A percentile compares a stretch with the other conserved stretches of the same genome.
Evolutionary conservation across 53 echinoderm and acorn worm genomes (phyloP).

Genomic region (Henricia sp.): DNA sequence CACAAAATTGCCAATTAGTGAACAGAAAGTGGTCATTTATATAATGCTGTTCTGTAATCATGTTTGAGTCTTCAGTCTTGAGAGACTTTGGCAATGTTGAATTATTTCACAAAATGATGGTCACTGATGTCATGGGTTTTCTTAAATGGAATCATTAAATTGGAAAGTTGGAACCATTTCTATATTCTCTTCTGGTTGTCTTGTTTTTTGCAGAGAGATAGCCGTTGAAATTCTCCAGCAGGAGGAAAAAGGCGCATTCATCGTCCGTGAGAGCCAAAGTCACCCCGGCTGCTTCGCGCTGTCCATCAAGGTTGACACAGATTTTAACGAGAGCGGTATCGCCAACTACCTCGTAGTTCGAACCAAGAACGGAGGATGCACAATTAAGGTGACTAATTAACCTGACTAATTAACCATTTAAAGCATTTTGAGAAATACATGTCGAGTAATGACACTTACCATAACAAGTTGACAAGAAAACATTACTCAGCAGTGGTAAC

Average conservation of each 20-base stretch:
- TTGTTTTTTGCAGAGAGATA: constrained; percentile 75
- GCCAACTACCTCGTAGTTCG: constrained; percentile 95
- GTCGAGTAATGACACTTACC: too few relatives aligned
- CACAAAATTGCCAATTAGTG: too few relatives aligned
- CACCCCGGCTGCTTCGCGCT: constrained; percentile 96
- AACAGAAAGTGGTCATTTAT: neutral
- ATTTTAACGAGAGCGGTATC: constrained; percentile 86
- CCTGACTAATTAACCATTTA: too few relatives aligned
- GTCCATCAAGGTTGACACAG: constrained; percentile 92
- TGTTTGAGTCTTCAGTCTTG: too few relatives aligned
- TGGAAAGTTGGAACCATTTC: too few relatives aligned
- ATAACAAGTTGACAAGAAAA: too few relatives aligned
- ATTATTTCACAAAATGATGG: too few relatives aligned
- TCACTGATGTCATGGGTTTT: neutral
- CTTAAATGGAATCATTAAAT: neutral
- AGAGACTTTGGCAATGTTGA: too few relatives aligned
- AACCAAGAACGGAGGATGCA: constrained; percentile 88
- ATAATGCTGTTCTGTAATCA: too few relatives aligned
- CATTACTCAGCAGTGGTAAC: too few relatives aligned
- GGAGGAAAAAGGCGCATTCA: constrained; percentile 93
- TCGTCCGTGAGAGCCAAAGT: constrained; percentile 95
- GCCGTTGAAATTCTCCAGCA: constrained; percentile 95
- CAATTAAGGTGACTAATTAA: constrained; percentile 92
- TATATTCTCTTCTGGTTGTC: too few relatives aligned
- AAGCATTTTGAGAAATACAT: too few relatives aligned